Evolutionary conservation across 2,113 vertebrate genomes (phyloP).

Genomic region (Rhea americana): DNA sequence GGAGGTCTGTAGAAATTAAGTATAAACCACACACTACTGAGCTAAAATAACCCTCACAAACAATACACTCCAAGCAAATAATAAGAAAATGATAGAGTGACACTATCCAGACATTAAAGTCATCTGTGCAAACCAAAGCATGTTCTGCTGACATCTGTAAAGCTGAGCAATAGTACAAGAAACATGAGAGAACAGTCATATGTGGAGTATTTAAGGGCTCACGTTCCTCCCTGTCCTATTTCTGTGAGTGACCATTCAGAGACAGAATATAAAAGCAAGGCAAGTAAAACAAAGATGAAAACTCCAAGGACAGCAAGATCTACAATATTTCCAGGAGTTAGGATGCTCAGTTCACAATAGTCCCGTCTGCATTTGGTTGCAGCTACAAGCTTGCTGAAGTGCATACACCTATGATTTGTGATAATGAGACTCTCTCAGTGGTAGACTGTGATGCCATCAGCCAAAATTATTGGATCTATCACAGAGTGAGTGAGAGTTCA

Average conservation of each 20-base stretch:
- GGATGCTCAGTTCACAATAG: background rate
- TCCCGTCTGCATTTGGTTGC: background rate
- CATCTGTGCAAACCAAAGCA: background rate
- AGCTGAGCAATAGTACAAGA: background rate
- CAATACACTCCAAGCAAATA: background rate
- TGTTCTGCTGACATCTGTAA: background rate
- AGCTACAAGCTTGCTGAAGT: background rate
- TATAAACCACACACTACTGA: background rate
- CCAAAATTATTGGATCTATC: slow-evolving; percentile 37
- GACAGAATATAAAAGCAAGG: background rate
- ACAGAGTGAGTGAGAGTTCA: background rate
- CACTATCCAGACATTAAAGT: background rate
- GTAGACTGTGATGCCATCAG: slow-evolving; percentile 40
- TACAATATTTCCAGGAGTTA: background rate
- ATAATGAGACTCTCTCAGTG: slow-evolving; percentile 14
- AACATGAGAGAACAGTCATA: background rate
- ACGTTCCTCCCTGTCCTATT: background rate
- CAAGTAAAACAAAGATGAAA: background rate
- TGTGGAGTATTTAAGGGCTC: background rate
- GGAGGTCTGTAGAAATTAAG: background rate
- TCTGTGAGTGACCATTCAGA: background rate
- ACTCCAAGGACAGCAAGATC: background rate
- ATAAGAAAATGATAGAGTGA: background rate
- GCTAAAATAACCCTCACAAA: slow-evolving; percentile 9
- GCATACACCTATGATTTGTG: slow-evolving; percentile 8